Base-by-base conservation (phyloP, 2,797 vertebrate species). In the Megalops cyprinoides region DNA sequence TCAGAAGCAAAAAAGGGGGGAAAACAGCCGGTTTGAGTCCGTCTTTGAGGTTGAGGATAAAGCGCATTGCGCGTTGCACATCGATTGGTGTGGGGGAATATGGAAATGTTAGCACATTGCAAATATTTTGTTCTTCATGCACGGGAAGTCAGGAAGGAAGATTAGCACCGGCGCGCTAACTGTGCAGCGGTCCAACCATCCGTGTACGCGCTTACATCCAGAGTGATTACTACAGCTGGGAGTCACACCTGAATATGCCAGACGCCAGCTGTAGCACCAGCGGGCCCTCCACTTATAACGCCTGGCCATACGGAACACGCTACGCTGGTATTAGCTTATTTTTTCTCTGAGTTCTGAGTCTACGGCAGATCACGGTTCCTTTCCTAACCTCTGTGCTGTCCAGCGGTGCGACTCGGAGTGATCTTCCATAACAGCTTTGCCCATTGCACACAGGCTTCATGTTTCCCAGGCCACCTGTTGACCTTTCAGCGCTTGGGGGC, bases 191-290 rank as follows among this genome's bases (percentile, higher is more conserved):
- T 2, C 25, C 34, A 62, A 34, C 15, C 2, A 39, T 69, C 39
- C 34, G 42, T 8, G n/a, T n/a, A n/a, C n/a, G 53, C 51, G 14
- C 12, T 2, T 18, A 53, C 10, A 15, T 15, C 5, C 65, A 10
- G n/a, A 42, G 65, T 44, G 65, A 69, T 69, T 42, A 18, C 7
- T 42, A 18, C 15, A 1, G 4, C n/a, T 0, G 20, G 44, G 18
- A 42, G 37, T 58, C 46, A 79, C 49, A 81, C 44, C 51, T 46
- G 49, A 56, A 73, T 56, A 58, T 37, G 31, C 53, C 37, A 73
- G 67, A 20, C n/a, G 10, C 60, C 28, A 34, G 60, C 9, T 8
- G 14, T 55, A 60, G 12, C n/a, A 4, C 15, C 34, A 65, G 65
- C 20, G n/a, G n/a, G n/a, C n/a, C n/a, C n/a, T n/a, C n/a, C n/a